Evolutionary conservation across 2,113 vertebrate species (phyloP).

Genomic region (Microtus oregoni): DNA sequence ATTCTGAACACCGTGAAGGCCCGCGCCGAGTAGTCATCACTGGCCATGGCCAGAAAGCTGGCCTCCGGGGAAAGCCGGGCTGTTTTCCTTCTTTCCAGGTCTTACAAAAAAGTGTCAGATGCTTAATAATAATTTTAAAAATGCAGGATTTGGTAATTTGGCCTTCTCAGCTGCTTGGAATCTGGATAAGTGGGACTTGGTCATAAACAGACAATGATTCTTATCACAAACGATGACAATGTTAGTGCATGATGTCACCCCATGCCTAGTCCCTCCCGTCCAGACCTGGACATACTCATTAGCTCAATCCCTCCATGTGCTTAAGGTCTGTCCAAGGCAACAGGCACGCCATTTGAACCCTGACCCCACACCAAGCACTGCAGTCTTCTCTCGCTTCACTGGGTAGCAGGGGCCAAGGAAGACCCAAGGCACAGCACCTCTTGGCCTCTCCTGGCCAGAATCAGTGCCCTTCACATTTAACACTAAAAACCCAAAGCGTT

Average conservation of each 20-base stretch:
- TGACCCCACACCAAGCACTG: background rate
- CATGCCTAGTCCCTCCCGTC: constrained; percentile 39
- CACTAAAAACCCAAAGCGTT: background rate
- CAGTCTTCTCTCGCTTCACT: background rate
- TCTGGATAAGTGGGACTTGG: constrained; percentile 76
- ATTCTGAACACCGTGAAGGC: background rate
- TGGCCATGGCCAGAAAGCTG: constrained; percentile 24
- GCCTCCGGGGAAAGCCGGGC: constrained; percentile 40
- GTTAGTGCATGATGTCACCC: constrained; percentile 39
- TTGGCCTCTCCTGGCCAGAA: background rate
- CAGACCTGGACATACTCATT: constrained; percentile 29
- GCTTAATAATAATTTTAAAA: constrained; percentile 79
- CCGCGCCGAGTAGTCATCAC: background rate
- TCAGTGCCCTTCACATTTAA: background rate
- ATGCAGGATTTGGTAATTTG: constrained; percentile 77
- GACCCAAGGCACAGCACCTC: background rate
- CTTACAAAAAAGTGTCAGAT: constrained; percentile 72
- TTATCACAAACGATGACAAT: constrained; percentile 77
- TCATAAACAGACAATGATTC: constrained; percentile 77
- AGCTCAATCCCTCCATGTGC: background rate
- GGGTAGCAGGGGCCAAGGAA: background rate
- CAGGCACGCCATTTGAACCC: constrained; percentile 53
- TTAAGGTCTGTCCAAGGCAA: background rate
- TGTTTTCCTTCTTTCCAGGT: constrained; percentile 77
- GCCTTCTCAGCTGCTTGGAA: constrained; percentile 77